These are phyloP conservation scores for Adineta ricciae DNA, from an alignment of 2,888 invertebrate genomes.

Conservation along the genomic window DNA sequence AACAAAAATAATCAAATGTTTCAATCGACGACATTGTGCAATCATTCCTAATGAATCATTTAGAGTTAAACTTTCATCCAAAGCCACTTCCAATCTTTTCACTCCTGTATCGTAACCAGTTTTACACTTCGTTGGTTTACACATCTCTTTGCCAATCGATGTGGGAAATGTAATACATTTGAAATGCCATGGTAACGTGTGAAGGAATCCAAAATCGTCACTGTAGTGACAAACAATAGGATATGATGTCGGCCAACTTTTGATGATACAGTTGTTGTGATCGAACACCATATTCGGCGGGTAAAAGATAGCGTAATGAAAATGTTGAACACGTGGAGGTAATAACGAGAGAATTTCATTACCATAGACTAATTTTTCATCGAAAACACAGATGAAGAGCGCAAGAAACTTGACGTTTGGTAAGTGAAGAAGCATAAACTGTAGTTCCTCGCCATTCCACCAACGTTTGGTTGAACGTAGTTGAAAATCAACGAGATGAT, in stretches of 20 bases:
- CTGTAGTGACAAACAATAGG: not conserved
- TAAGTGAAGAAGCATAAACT: not conserved
- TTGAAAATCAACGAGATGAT: not conserved
- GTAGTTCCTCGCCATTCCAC: not conserved
- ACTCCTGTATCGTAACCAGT: not conserved
- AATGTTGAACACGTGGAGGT: not conserved
- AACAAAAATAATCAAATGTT: not conserved
- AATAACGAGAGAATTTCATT: not conserved
- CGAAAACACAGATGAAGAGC: not conserved
- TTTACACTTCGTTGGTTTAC: not conserved
- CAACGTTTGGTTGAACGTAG: not conserved
- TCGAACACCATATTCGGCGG: not conserved
- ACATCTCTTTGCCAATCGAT: not conserved
- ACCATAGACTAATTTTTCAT: not conserved
- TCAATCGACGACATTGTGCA: not conserved
- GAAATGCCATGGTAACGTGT: not conserved
- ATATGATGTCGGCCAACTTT: not conserved
- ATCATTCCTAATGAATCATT: not conserved
- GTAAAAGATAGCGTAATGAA: not conserved
- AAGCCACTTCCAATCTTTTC: not conserved
- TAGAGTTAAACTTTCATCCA: not conserved
- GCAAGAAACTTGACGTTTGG: not conserved
- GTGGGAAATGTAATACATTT: not conserved
- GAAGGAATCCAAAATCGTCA: not conserved
- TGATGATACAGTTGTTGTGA: not conserved